Evolutionary conservation across 2,888 invertebrate genomes (phyloP).

Genomic region (Epinotia ramella): DNA sequence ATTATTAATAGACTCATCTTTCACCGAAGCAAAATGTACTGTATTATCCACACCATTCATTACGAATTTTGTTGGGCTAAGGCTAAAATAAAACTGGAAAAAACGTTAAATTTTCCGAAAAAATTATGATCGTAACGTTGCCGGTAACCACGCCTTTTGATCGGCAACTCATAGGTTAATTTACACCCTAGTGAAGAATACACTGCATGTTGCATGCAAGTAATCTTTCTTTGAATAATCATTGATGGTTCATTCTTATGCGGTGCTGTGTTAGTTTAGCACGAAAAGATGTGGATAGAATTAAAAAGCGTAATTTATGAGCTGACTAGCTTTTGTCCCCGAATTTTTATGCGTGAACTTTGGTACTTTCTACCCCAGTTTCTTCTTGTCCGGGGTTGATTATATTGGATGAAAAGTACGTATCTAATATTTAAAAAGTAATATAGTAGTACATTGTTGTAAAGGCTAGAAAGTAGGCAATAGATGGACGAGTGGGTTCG

Average conservation of each 20-base stretch:
- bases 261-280: background rate
- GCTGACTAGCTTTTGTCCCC: too few relatives aligned
- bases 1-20: background rate
- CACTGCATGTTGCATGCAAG: conserved; percentile 21
- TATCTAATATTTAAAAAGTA: too few relatives aligned
- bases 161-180: conserved; percentile 19
- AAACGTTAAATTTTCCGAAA: conserved; percentile 25
- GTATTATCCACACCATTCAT: conserved; percentile 23
- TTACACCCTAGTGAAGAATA: conserved; percentile 18
- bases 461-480: too few relatives aligned
- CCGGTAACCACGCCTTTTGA: too few relatives aligned
- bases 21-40: background rate
- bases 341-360: too few relatives aligned
- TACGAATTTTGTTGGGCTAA: conserved; percentile 6
- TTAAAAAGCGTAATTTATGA: background rate
- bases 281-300: background rate
- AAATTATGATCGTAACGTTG: conserved; percentile 30
- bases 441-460: too few relatives aligned
- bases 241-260: conserved; percentile 13
- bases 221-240: conserved; percentile 18
- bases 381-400: too few relatives aligned
- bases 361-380: too few relatives aligned
- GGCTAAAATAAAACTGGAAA: conserved; percentile 25
- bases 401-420: too few relatives aligned
- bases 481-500: too few relatives aligned